phyloP scores from a whole-genome alignment of 2,888 invertebrate species.

The Desoria tigrina region DNA sequence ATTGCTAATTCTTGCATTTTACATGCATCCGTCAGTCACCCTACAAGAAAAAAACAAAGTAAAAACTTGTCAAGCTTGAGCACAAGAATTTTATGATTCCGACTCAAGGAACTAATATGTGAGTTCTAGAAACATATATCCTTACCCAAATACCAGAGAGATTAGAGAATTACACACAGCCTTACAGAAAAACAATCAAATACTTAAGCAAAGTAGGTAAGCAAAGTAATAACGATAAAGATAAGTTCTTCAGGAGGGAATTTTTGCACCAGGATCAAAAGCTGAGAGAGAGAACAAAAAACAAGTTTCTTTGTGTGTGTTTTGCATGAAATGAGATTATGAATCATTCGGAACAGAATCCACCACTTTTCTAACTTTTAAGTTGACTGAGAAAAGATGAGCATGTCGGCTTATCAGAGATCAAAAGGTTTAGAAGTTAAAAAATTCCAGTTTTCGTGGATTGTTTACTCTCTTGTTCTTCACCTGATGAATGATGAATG shows the following conservation, averaged over 20 bases:
- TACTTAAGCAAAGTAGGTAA: no score
- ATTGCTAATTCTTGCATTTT: no score
- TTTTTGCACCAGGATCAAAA: not conserved
- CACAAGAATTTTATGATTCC: not conserved
- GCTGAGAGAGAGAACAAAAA: no score
- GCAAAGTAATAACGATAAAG: no score
- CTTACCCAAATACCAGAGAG: no score
- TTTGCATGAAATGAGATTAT: conserved; percentile 1
- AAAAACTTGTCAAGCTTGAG: conserved; percentile 2
- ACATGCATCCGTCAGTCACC: no score
- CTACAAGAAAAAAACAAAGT: not conserved
- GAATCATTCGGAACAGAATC: not conserved
- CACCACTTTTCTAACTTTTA: not conserved
- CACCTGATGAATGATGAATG: not conserved
- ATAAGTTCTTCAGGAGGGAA: not conserved
- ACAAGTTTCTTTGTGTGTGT: not conserved
- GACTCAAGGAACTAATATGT: not conserved
- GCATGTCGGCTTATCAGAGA: not conserved
- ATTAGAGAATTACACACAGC: no score
- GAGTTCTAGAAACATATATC: no score
- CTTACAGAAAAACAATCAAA: no score
- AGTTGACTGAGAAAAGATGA: not conserved
- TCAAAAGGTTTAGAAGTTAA: not conserved
- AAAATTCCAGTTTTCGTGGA: not conserved
- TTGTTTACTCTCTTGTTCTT: not conserved